Conservation (phyloP, 2,888 invertebrate species). For the Nasonia oneida region DNA sequence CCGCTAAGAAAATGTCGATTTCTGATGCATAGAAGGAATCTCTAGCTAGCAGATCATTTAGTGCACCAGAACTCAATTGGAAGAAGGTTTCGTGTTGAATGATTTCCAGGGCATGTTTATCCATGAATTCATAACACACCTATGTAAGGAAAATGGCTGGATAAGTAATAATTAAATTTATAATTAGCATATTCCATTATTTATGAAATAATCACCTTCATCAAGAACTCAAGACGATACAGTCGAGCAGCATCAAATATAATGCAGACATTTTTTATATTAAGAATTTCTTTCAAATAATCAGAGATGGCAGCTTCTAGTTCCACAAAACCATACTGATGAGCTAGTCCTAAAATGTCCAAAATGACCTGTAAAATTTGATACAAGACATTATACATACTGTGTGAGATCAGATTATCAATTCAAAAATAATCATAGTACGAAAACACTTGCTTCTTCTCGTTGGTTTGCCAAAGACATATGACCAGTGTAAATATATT, state of each 20-base stretch:
- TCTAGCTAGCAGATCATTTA: constrained; percentile 91
- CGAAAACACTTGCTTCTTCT: constrained; percentile 79
- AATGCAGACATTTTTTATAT: constrained; percentile 94
- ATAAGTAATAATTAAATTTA: constrained; percentile 19
- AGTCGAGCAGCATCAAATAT: constrained; percentile 95
- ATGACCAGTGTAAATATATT: constrained; percentile 96
- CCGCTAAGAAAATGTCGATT: constrained; percentile 95
- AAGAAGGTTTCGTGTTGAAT: constrained; percentile 92
- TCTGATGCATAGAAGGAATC: constrained; percentile 98
- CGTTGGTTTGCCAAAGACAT: constrained; percentile 82
- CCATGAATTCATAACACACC: constrained; percentile 94
- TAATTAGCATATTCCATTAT: constrained; percentile 9
- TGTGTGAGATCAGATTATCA: not conserved
- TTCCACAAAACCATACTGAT: constrained; percentile 97
- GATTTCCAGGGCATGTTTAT: constrained; percentile 92
- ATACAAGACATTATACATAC: not conserved
- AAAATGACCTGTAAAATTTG: constrained; percentile 75
- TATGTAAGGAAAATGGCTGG: constrained; percentile 69
- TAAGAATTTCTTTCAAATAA: constrained; percentile 93
- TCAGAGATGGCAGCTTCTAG: constrained; percentile 95
- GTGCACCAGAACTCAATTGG: constrained; percentile 89
- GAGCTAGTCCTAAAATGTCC: constrained; percentile 90
- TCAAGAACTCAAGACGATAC: constrained; percentile 82
- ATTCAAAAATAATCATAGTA: constrained; percentile 3
- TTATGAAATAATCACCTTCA: constrained; percentile 70